A percentile compares a stretch with the other conserved stretches of the same genome.
phyloP scores from a whole-genome alignment of 2,113 vertebrate genomes.

The Bufo gargarizans region DNA sequence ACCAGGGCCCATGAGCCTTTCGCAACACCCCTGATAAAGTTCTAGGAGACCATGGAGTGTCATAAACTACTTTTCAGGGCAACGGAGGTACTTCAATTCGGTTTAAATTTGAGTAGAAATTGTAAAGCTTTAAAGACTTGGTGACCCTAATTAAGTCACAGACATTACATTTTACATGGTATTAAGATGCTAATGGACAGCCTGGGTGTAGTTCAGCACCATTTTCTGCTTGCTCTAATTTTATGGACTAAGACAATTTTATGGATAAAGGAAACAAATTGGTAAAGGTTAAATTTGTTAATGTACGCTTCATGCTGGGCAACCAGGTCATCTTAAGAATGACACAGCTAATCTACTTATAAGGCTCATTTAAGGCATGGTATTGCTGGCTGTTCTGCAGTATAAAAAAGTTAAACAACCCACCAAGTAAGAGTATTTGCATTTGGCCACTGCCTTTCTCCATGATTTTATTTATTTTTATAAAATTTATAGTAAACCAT shows the following conservation, averaged over 20 bases:
- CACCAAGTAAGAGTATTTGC: not conserved
- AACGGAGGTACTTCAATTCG: no score
- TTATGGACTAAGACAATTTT: conserved; percentile 12
- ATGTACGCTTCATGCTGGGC: not conserved
- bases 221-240: not conserved
- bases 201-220: not conserved
- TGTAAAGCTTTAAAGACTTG: not conserved
- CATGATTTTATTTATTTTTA: not conserved
- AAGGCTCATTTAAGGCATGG: not conserved
- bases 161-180: not conserved
- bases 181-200: not conserved
- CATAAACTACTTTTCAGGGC: no score
- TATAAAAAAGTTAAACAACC: not conserved
- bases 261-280: conserved; percentile 10
- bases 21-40: no score
- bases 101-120: not conserved
- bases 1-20: no score
- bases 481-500: no score
- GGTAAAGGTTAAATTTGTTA: not conserved
- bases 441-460: not conserved
- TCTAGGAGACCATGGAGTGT: no score
- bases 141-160: not conserved
- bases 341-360: conserved; percentile 6
- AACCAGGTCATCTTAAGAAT: not conserved
- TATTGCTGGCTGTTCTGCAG: not conserved